Evolutionary conservation across 2,113 vertebrate species (phyloP), one percentile per base, ranked within the genome.

Genomic region (Cebidichthys violaceus): DNA sequence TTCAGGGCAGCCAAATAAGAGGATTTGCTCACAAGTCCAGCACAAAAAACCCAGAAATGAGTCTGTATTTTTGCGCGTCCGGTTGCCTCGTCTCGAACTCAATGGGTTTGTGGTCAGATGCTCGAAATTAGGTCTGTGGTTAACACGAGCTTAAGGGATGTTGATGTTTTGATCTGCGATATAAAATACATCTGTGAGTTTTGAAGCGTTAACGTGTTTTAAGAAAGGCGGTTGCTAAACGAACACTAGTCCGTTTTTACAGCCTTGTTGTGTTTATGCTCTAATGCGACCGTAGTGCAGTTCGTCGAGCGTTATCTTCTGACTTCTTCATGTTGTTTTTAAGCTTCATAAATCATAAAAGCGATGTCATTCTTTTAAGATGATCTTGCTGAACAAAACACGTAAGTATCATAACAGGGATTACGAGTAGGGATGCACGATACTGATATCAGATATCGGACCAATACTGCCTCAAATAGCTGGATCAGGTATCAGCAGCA

Each of bases 1-100:
- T 10, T 76, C 33, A 24, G 54, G 9, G 29, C 24, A 27, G n/a
- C 45, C 17, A 76, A 74, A 84, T 77, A 45, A 75, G 60, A 62
- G 54, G 70, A 62, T 81, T 67, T 50, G 66, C 39, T 65, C 45
- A 55, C 15, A 29, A 74, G 68, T 60, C 31, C 24, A 17, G 18
- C 47, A 65, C 65, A 82, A 52, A 18, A 18, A 50, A 20, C 17
- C 20, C 54, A 1, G 3, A 24, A 24, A 55, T 24, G 2, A 55
- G 22, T 55, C 9, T 0, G 7, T 55, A n/a, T 24, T 55, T 11
- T n/a, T 24, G 54, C 54, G 11, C 54, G n/a, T 54, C 52, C 24
- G 52, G 22, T 55, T 55, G 52, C 18, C 17, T 50, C 18, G 47
- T 50, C 47, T 55, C n/a, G 4, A 55, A 55, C 47, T 52, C 6